Conservation (phyloP, 2,888 invertebrate species). For the Osmoderma eremita region DNA sequence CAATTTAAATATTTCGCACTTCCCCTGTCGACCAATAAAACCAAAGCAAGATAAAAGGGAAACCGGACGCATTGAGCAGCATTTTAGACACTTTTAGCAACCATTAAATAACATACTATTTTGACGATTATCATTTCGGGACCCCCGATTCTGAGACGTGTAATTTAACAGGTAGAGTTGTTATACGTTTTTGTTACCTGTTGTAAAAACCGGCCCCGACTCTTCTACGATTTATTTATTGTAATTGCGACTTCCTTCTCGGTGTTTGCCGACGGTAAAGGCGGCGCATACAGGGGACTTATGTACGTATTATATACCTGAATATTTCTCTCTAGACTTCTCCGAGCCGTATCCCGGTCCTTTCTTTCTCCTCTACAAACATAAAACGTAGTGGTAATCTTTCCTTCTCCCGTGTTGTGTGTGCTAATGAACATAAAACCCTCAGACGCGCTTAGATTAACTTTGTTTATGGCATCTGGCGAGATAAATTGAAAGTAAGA, state of each 20-base stretch:
- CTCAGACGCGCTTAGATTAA: slow-evolving; percentile 23
- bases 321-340: neutral
- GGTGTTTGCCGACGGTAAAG: neutral
- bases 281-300: too few relatives aligned
- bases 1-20: neutral
- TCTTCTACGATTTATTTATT: slow-evolving; percentile 30
- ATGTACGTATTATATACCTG: too few relatives aligned
- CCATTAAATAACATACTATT: slow-evolving; percentile 25
- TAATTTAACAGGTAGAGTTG: slow-evolving; percentile 31
- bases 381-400: neutral
- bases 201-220: slow-evolving; percentile 10
- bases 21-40: neutral
- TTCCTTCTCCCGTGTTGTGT: neutral
- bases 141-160: slow-evolving; percentile 13
- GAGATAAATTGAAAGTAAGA: slow-evolving; percentile 30
- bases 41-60: too few relatives aligned
- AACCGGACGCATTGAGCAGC: too few relatives aligned
- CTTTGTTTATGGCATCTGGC: slow-evolving; percentile 24
- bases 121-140: slow-evolving; percentile 25
- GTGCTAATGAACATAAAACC: slow-evolving; percentile 26
- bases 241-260: slow-evolving; percentile 7
- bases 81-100: slow-evolving; percentile 22
- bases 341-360: too few relatives aligned
- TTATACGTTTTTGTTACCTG: slow-evolving; percentile 27
- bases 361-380: neutral